Evolutionary conservation across 2,113 vertebrate genomes (phyloP).

Genomic region (Neogobius melanostomus): DNA sequence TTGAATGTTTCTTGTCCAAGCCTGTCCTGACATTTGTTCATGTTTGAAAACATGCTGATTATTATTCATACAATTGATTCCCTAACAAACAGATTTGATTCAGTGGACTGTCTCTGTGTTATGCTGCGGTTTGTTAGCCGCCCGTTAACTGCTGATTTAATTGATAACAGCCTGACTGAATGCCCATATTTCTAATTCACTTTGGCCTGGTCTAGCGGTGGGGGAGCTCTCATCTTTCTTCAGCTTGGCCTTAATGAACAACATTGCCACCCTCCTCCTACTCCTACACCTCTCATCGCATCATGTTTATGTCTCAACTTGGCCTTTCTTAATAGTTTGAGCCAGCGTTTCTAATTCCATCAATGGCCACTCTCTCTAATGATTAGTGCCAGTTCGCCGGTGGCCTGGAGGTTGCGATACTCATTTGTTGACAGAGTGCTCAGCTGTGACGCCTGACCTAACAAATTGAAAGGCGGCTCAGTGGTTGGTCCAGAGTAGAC

Average conservation of each 20-base stretch:
- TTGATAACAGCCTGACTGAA: constrained; percentile 58
- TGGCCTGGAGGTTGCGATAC: constrained; percentile 56
- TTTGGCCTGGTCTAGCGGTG: constrained; percentile 38
- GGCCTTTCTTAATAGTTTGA: constrained; percentile 88
- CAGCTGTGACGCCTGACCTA: constrained; percentile 51
- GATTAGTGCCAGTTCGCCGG: constrained; percentile 68
- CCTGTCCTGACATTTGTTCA: not conserved
- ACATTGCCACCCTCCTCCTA: constrained; percentile 41
- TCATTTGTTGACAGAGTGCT: constrained; percentile 73
- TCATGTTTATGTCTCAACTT: constrained; percentile 78
- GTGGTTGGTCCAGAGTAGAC: constrained; percentile 30
- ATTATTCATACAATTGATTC: constrained; percentile 24
- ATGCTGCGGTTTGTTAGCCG: constrained; percentile 26
- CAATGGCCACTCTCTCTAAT: constrained; percentile 77
- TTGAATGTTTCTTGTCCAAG: not conserved
- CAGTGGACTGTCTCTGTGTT: constrained; percentile 18
- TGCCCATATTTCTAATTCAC: constrained; percentile 56
- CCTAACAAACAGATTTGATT: constrained; percentile 27
- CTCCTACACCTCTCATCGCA: constrained; percentile 56
- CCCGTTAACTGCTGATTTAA: constrained; percentile 34
- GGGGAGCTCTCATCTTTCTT: constrained; percentile 40
- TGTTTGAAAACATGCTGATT: constrained; percentile 23
- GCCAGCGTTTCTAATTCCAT: constrained; percentile 81
- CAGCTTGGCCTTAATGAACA: constrained; percentile 61
- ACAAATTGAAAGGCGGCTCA: constrained; percentile 25